Evolutionary conservation across 2,113 vertebrate species (phyloP), one percentile per base, ranked within the genome.

Genomic region (Sinocyclocheilus rhinocerous): DNA sequence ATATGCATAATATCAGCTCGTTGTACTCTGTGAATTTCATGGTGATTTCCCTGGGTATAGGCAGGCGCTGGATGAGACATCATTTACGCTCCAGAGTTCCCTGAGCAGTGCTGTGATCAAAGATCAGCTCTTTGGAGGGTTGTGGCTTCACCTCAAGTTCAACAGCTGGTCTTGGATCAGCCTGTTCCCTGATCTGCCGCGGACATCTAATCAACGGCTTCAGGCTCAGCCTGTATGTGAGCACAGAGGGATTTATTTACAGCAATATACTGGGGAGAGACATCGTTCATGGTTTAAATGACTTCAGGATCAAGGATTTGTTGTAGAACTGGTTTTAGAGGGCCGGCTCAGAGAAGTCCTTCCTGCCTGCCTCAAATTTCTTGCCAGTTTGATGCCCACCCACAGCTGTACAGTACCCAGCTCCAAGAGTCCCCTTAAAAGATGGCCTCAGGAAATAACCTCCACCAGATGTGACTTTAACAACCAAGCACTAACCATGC

Each of bases 401-500:
- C 84, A 70, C 78, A 85, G 29, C 65, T 93, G 91, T 91, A 88
- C 91, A 88, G 84, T 91, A 90, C 90, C 89, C 87, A 89, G 85
- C 89, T 80, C 76, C 52, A 59, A 52, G 26, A 55, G 16, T 50
- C 52, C 77, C 88, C 90, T 91, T 50, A 89, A 90, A 84, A 84
- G 85, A 85, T 78, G 85, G 90, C 81, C 76, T 52, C 69, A 79
- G 73, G 84, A 76, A 78, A 77, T 86, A 77, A 77, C 82, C 76
- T 76, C 50, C 81, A 69, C 84, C 89, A 87, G 89, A 89, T 89
- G 89, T 88, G 84, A 69, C 75, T 81, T 85, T 84, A 87, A 87
- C 76, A 76, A 76, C 86, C 76, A 29, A 78, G 69, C 72, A 79
- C 75, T 80, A 67, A 75, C 76, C 76, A 81, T 73, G 76, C 69